phyloP scores from a whole-genome alignment of 2,888 invertebrate genomes.

The Rhimphoctona megacephalus region DNA sequence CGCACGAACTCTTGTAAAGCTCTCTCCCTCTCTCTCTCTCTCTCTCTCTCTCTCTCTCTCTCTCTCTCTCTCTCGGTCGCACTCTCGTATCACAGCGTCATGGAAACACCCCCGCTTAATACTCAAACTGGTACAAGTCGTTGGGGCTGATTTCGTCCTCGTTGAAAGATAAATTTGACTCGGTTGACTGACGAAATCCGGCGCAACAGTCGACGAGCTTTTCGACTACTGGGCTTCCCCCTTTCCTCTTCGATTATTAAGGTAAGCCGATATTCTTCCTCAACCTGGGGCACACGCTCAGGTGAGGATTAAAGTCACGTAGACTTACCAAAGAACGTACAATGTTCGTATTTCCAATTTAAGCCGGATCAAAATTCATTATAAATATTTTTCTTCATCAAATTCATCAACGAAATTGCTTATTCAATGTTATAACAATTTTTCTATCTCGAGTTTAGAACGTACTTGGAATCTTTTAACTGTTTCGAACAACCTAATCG shows the following conservation, averaged over 20 bases:
- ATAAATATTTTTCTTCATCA: conserved; percentile 10
- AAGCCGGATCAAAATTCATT: conserved; percentile 12
- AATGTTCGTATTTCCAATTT: background rate
- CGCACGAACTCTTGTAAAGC: conserved; percentile 18
- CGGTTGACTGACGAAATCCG: conserved; percentile 65
- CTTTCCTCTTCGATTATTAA: conserved; percentile 80
- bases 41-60: conserved; percentile 33
- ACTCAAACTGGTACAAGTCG: conserved; percentile 65
- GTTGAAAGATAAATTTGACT: conserved; percentile 68
- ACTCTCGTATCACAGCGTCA: conserved; percentile 75
- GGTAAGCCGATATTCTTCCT: conserved; percentile 83
- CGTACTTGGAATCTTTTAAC: too few relatives aligned
- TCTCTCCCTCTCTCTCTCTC: conserved; percentile 24
- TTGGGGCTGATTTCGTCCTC: conserved; percentile 32
- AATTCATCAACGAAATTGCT: background rate
- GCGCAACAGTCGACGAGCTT: conserved; percentile 66
- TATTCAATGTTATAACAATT: background rate
- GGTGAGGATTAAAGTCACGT: conserved; percentile 72
- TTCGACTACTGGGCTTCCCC: conserved; percentile 36
- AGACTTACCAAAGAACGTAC: conserved; percentile 11
- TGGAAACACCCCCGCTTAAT: conserved; percentile 80
- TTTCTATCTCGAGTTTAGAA: background rate
- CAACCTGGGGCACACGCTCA: conserved; percentile 55
- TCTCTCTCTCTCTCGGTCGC: conserved; percentile 1
- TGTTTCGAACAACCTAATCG: too few relatives aligned